Evolutionary conservation across 2,113 vertebrate species (phyloP), one percentile per base, ranked within the genome.

Genomic region (Caloenas nicobarica): DNA sequence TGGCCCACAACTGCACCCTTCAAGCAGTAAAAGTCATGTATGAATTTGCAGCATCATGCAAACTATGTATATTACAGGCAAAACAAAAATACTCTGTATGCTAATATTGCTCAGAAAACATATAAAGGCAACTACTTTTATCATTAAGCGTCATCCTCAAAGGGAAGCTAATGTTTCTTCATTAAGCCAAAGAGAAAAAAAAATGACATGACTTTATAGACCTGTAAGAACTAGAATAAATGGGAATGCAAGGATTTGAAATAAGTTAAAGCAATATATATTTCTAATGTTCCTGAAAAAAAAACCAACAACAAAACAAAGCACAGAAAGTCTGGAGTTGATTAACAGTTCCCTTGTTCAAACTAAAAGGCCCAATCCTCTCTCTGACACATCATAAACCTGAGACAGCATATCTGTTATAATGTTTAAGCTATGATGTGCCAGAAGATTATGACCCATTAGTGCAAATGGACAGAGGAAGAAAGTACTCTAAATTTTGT

Each of bases 291-390:
- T 91, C 44, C 62, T 61, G n/a, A 86, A 65, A 24, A 80, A 86
- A 80, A n/a, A 86, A 61, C 21, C 82, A 82, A n/a, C 83, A 65
- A 24, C 21, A 16, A 44, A 17, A 8, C 38, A 74, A 94, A 88
- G 26, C 48, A 70, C 11, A 48, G 40, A 8, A 56, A 73, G 74
- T 36, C 15, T 77, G 70, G 74, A 84, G 38, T 38, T 92, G 24
- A 72, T 81, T 65, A 95, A 81, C 81, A 92, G 33, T 86, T 95
- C 71, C 81, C 65, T 79, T 74, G 86, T 89, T 95, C 91, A 95
- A 89, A 61, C 78, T 85, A 85, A 87, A 92, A 95, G 65, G 82
- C 56, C 76, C 66, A 93, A 18, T 95, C 81, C 72, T 91, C 62
- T 77, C 81, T 84, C 81, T 86, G 65, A 92, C 69, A 87, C 77